Percentiles rank a stretch among this genome's conserved stretches.
These are phyloP conservation scores for Dryococelus australis DNA, from an alignment of 2,888 invertebrate genomes.

Conservation along the genomic window DNA sequence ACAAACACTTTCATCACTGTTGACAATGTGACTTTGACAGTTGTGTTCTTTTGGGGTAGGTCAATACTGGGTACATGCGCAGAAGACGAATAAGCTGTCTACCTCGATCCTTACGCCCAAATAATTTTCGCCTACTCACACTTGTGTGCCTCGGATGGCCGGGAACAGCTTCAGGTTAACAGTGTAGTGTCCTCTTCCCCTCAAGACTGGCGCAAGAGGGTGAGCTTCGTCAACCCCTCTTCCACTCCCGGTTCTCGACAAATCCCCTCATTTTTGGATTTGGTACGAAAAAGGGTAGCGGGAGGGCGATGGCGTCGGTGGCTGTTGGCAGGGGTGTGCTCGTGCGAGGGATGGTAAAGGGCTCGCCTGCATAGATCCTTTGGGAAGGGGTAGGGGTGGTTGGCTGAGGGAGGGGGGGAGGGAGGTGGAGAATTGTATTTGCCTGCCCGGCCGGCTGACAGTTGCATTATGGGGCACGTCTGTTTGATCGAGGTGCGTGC, in stretches of 20 bases:
- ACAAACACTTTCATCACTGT: too few species aligned
- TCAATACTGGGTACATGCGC: too few species aligned
- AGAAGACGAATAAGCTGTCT: too few species aligned
- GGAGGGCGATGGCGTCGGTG: not conserved
- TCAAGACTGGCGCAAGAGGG: not conserved
- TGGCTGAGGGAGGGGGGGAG: not conserved
- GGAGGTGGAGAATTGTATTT: slow-evolving; percentile 18
- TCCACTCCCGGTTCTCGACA: slow-evolving; percentile 26
- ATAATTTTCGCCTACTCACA: too few species aligned
- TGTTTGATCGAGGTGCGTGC: not conserved
- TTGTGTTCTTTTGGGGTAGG: too few species aligned
- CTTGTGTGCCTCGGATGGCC: too few species aligned
- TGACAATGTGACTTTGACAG: too few species aligned
- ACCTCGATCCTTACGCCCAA: too few species aligned
- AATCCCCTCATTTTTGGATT: slow-evolving; percentile 31
- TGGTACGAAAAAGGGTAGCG: not conserved
- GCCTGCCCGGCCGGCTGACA: slow-evolving; percentile 16
- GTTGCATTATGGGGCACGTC: slow-evolving; percentile 28
- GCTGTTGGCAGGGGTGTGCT: not conserved
- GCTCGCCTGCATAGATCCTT: too few species aligned
- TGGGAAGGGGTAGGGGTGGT: not conserved
- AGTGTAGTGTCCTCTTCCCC: slow-evolving; percentile 19
- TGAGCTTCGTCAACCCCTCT: not conserved
- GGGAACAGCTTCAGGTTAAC: not conserved
- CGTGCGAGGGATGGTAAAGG: not conserved